Evolutionary conservation across 2,797 vertebrate species (phyloP).

Genomic region (Passerculus sandwichensis): DNA sequence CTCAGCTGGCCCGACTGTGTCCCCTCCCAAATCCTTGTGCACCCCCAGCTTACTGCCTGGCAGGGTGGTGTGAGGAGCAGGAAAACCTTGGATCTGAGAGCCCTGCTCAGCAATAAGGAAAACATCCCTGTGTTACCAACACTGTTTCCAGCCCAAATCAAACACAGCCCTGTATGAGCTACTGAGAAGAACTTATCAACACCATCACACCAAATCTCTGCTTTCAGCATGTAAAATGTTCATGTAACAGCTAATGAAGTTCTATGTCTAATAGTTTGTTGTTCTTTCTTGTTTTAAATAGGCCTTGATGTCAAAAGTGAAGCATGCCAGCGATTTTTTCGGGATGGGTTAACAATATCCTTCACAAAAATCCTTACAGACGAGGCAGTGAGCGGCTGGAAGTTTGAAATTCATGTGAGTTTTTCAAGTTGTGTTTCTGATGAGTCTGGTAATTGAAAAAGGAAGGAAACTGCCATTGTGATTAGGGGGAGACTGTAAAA

Average conservation of each 20-base stretch:
- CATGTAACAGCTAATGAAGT: background rate
- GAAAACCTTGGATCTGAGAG: background rate
- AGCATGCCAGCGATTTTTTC: slow-evolving; percentile 99
- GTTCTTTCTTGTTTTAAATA: slow-evolving; percentile 58
- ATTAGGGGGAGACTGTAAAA: background rate
- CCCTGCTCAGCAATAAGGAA: background rate
- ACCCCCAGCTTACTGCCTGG: background rate
- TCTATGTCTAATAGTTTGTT: background rate
- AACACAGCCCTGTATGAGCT: background rate
- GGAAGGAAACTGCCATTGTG: background rate
- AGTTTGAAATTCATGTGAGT: slow-evolving; percentile 99
- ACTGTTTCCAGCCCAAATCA: background rate
- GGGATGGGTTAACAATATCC: slow-evolving; percentile 98
- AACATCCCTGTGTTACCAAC: background rate
- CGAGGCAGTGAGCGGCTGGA: slow-evolving; percentile 99
- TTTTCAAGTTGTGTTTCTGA: slow-evolving; percentile 27
- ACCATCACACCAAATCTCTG: background rate
- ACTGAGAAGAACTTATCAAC: background rate
- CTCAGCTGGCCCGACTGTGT: background rate
- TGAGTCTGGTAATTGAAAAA: background rate
- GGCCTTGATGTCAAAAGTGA: slow-evolving; percentile 99
- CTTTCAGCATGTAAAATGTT: background rate
- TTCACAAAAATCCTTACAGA: slow-evolving; percentile 99
- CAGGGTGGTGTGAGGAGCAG: background rate
- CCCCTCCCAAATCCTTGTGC: background rate